These are phyloP conservation scores for Rallus crepitans DNA, from an alignment of 2,797 vertebrate genomes.

Conservation along the genomic window DNA sequence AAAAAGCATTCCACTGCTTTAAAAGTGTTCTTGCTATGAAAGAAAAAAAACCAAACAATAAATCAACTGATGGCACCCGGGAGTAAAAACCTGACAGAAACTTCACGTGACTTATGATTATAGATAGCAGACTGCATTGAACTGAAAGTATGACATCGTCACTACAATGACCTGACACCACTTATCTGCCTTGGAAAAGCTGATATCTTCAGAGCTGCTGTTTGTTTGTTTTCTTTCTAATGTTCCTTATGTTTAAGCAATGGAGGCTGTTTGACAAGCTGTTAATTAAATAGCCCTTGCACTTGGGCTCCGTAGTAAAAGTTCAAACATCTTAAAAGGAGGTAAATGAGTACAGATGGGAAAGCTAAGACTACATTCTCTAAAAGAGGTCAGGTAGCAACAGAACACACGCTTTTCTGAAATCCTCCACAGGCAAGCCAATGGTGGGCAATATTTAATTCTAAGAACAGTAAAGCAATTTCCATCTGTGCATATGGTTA, in stretches of 20 bases:
- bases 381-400: not conserved
- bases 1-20: not conserved
- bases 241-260: not conserved
- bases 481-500: not conserved
- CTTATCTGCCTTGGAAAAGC: not conserved
- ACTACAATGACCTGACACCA: not conserved
- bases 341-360: not conserved
- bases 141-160: not conserved
- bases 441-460: not conserved
- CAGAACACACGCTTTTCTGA: not conserved
- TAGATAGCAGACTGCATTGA: not conserved
- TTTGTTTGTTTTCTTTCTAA: not conserved
- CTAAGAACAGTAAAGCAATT: conserved; percentile 7
- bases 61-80: not conserved
- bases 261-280: not conserved
- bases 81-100: not conserved
- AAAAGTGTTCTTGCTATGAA: not conserved
- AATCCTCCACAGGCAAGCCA: not conserved
- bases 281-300: not conserved
- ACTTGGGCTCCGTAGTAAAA: not conserved
- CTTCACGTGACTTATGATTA: not conserved
- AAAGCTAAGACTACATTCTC: not conserved
- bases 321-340: not conserved
- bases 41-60: not conserved
- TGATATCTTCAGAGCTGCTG: not conserved